A percentile compares a stretch with the other conserved stretches of the same genome.
These are phyloP conservation scores for Bombus sibiricus DNA, from an alignment of 1,140 invertebrate species.

Conservation along the genomic window DNA sequence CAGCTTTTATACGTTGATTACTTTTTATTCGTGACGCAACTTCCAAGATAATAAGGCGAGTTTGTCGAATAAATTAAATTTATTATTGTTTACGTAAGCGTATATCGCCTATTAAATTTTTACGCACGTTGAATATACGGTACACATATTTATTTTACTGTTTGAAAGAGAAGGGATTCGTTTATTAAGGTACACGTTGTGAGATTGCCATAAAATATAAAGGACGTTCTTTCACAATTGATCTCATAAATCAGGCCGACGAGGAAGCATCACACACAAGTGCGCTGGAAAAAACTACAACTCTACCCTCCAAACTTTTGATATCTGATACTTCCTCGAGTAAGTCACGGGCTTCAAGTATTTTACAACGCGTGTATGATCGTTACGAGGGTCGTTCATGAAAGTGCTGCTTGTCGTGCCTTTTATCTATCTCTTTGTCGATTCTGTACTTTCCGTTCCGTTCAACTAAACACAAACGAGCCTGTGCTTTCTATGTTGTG, in stretches of 20 bases:
- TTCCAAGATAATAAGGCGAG: not conserved
- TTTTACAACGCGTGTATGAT: not conserved
- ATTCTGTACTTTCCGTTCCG: not conserved
- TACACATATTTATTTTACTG: not conserved
- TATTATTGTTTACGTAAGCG: not conserved
- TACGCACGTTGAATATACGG: not conserved
- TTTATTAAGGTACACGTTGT: not conserved
- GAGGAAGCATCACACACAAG: not conserved
- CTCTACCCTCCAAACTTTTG: not conserved
- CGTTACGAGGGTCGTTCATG: not conserved
- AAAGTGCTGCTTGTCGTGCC: not conserved
- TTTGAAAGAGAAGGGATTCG: not conserved
- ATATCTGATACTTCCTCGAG: not conserved
- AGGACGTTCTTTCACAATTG: not conserved
- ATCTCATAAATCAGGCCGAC: not conserved
- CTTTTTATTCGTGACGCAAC: not conserved
- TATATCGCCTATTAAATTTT: too few species aligned
- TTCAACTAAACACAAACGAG: not conserved
- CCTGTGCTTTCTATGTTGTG: not conserved
- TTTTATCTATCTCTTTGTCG: not conserved
- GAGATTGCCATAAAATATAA: not conserved
- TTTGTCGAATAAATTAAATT: not conserved
- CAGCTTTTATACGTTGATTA: not conserved
- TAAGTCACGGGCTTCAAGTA: not conserved
- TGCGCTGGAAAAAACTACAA: not conserved